Percentiles rank a stretch among this genome's conserved stretches.
Evolutionary conservation across 2,888 invertebrate species (phyloP).

Genomic region (Alcis repandata): DNA sequence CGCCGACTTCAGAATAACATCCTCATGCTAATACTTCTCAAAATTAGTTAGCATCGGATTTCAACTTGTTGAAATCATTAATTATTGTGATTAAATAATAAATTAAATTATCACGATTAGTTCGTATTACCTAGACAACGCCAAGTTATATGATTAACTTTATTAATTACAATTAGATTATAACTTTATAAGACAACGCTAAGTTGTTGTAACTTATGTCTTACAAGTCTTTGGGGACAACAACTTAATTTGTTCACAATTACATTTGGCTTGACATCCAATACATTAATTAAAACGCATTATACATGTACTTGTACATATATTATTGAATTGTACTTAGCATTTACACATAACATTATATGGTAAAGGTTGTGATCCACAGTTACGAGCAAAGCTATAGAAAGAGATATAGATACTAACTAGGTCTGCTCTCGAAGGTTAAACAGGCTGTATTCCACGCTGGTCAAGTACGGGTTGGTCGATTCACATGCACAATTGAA

Average conservation of each 20-base stretch:
- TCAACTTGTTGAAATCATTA: not conserved
- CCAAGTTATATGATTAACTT: too few species aligned
- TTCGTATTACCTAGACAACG: too few species aligned
- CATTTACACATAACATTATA: not conserved
- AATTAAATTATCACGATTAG: too few species aligned
- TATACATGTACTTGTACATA: slow-evolving; percentile 10
- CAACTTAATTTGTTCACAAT: slow-evolving; percentile 40
- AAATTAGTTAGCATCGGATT: not conserved
- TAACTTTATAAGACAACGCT: too few species aligned
- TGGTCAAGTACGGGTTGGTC: too few species aligned
- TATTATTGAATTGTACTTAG: slow-evolving; percentile 9
- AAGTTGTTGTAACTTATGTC: not conserved
- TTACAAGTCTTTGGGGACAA: slow-evolving; percentile 1
- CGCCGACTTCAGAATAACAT: too few species aligned
- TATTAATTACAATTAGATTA: too few species aligned
- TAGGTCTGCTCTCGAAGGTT: too few species aligned
- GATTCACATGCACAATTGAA: too few species aligned
- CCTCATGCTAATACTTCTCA: slow-evolving; percentile 8
- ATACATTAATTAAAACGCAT: slow-evolving; percentile 34
- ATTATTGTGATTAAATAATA: not conserved
- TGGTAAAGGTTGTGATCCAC: not conserved
- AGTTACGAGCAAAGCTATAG: not conserved
- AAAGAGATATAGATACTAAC: not conserved
- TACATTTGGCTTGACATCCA: slow-evolving; percentile 38
- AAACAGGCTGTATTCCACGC: too few species aligned